phyloP scores from a whole-genome alignment of 1,140 invertebrate genomes.

The Drosophila chauvacae region DNA sequence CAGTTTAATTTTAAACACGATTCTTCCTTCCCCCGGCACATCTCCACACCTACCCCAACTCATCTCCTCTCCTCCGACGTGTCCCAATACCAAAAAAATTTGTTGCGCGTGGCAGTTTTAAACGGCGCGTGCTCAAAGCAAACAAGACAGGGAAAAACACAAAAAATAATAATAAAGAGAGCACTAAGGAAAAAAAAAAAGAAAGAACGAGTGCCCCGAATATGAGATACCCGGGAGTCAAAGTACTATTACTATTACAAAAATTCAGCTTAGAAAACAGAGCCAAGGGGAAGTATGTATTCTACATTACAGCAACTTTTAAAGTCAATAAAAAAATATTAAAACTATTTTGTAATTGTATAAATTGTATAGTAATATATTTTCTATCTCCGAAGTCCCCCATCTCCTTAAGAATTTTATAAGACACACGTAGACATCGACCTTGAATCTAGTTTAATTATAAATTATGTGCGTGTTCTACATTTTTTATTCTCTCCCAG shows the following conservation, averaged over 20 bases:
- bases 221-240: conserved; percentile 1
- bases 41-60: background rate
- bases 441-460: conserved; percentile 9
- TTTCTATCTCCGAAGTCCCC: background rate
- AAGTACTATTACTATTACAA: too few relatives aligned
- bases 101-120: conserved; percentile 73
- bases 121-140: conserved; percentile 74
- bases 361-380: background rate
- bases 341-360: background rate
- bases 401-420: background rate
- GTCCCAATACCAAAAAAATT: conserved; percentile 49
- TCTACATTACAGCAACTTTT: background rate
- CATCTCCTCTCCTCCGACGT: background rate
- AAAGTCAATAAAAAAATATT: background rate
- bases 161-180: conserved; percentile 12
- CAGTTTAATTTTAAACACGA: conserved; percentile 74
- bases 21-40: conserved; percentile 34
- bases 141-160: conserved; percentile 46
- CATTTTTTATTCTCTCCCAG: background rate
- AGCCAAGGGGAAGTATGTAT: background rate
- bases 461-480: conserved; percentile 15
- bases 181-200: conserved; percentile 1
- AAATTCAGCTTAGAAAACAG: background rate
- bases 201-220: conserved; percentile 1
- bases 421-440: background rate